Percentiles rank a stretch among this genome's conserved stretches.
phyloP scores from a whole-genome alignment of 2,888 invertebrate genomes.

The Maniola hyperantus region DNA sequence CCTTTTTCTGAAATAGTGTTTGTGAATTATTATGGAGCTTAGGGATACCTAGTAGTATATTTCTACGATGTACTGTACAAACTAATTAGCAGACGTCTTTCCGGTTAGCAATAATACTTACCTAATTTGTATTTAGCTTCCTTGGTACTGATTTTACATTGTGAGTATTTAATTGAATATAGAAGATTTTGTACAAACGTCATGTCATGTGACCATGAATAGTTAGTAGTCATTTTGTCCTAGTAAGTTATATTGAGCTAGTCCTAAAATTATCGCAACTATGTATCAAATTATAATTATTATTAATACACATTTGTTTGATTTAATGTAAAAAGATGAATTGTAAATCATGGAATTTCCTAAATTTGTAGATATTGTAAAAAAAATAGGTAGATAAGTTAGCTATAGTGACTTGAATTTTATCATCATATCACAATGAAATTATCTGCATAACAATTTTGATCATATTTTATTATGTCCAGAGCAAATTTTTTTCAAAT shows the following conservation, averaged over 20 bases:
- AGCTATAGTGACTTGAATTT: constrained; percentile 72
- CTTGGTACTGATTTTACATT: constrained; percentile 34
- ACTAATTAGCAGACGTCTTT: constrained; percentile 40
- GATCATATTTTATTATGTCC: constrained; percentile 33
- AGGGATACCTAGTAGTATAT: constrained; percentile 58
- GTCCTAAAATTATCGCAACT: constrained; percentile 72
- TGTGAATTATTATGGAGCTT: constrained; percentile 44
- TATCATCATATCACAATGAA: constrained; percentile 78
- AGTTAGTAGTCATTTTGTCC: constrained; percentile 73
- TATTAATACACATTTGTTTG: constrained; percentile 34
- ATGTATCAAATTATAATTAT: constrained; percentile 47
- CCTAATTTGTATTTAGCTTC: constrained; percentile 34
- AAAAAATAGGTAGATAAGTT: constrained; percentile 59
- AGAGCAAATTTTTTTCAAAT: not conserved
- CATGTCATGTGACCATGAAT: constrained; percentile 66
- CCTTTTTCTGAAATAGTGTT: constrained; percentile 56
- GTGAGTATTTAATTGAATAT: constrained; percentile 31
- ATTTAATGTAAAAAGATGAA: constrained; percentile 53
- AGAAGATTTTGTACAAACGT: constrained; percentile 71
- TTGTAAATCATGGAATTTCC: constrained; percentile 45
- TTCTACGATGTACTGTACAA: constrained; percentile 72
- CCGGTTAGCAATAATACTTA: constrained; percentile 33
- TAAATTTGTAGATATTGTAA: constrained; percentile 76
- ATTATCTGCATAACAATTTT: constrained; percentile 57
- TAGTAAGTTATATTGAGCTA: constrained; percentile 79